Conservation (phyloP, 1,140 invertebrate species). For the Muscidifurax raptorellus region DNA sequence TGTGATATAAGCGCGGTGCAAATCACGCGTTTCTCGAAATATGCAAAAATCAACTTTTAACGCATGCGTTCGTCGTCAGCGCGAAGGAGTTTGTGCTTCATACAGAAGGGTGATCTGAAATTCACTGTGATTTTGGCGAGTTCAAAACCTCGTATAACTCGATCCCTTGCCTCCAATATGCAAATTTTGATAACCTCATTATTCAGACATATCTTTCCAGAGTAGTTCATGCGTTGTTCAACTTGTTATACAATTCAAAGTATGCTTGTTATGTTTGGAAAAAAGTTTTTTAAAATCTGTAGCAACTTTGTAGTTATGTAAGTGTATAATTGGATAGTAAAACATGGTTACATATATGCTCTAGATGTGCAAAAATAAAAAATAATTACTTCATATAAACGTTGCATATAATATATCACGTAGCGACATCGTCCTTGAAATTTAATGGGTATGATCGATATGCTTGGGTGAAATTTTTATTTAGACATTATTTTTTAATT, state of each 20-base stretch:
- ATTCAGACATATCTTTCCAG: neutral
- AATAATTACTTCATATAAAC: neutral
- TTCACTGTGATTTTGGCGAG: neutral
- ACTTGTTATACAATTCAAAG: neutral
- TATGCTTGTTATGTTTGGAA: neutral
- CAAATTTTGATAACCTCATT: neutral
- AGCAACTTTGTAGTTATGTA: neutral
- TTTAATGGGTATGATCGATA: neutral
- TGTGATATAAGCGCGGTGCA: neutral
- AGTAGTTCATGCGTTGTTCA: neutral
- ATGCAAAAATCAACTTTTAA: conserved; percentile 16
- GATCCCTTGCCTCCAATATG: neutral
- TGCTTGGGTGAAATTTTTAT: neutral
- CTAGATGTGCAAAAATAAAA: neutral
- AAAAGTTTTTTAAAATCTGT: neutral
- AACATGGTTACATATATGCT: neutral
- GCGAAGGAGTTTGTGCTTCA: neutral
- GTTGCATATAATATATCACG: neutral
- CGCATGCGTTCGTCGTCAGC: neutral
- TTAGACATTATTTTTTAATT: neutral
- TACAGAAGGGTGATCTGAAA: neutral
- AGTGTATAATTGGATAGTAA: neutral
- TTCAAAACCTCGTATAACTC: neutral
- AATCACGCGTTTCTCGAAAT: neutral
- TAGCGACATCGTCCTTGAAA: neutral